These are phyloP conservation scores for Drosophila melanica DNA, from an alignment of 1,140 invertebrate species.

Conservation along the genomic window DNA sequence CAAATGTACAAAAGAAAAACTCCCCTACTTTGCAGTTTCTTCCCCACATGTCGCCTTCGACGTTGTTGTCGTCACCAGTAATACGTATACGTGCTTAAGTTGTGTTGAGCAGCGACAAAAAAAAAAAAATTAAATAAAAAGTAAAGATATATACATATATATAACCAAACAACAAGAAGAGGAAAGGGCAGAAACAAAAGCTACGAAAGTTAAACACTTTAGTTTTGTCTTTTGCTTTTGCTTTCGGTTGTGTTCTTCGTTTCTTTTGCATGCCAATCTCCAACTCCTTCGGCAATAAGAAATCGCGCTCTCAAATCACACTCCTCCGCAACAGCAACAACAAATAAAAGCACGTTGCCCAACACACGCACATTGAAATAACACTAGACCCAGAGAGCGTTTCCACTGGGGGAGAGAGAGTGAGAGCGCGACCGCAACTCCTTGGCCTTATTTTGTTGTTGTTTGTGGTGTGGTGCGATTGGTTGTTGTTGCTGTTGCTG, in stretches of 20 bases:
- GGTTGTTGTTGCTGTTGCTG: constrained; percentile 55
- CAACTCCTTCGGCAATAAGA: constrained; percentile 44
- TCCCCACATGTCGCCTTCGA: constrained; percentile 63
- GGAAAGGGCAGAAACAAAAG: constrained; percentile 55
- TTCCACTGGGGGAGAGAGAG: constrained; percentile 39
- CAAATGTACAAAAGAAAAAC: constrained; percentile 47
- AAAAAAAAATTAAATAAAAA: constrained; percentile 37
- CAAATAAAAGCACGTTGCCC: constrained; percentile 38
- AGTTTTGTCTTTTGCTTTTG: constrained; percentile 45
- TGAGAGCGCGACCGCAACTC: constrained; percentile 58
- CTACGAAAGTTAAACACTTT: constrained; percentile 52
- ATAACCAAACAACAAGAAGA: constrained; percentile 59
- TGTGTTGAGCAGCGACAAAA: constrained; percentile 54
- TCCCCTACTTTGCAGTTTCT: constrained; percentile 75
- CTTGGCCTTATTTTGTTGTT: constrained; percentile 59
- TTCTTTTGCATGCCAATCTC: constrained; percentile 36
- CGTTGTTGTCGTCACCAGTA: constrained; percentile 37
- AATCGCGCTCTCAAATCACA: constrained; percentile 49
- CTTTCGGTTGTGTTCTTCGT: constrained; percentile 41
- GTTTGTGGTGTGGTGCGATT: constrained; percentile 28
- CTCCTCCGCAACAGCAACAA: constrained; percentile 40
- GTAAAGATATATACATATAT: constrained; percentile 41
- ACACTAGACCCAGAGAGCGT: constrained; percentile 23
- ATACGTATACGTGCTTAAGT: constrained; percentile 76
- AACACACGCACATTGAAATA: constrained; percentile 31